Base-by-base conservation (phyloP, 2,888 invertebrate species). In the Drosophila quinaria region DNA sequence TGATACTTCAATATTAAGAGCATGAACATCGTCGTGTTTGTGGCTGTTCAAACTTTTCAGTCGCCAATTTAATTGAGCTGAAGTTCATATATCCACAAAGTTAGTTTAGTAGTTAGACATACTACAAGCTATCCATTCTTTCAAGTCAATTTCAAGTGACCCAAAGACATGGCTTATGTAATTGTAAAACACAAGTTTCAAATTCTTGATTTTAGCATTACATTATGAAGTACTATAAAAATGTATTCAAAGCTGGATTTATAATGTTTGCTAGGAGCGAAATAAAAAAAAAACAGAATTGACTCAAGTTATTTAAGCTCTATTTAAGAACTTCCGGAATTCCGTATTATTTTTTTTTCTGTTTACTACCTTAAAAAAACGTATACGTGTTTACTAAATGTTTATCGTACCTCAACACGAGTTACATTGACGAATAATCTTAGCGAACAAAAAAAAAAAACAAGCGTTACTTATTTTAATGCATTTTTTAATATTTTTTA, bases 1-100 rank as follows among this genome's bases (percentile, higher is more conserved):
- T 55, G 61, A 59, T 69, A 62, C 62, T 80, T 75, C 51, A 56
- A 70, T 80, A 70, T 76, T 70, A 65, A 62, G 51, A 55, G 55
- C 61, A 64, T 60, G 70, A 59, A 62, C 58, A 67, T 78, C 60
- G 25, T 49, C 46, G 41, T 37, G 41, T 51, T 54, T 63, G 74
- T 19, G 80, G 70, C 47, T 47, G n/a, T 55, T 29, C n/a, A 62
- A 80, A 75, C 39, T 80, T 80, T 70, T 19, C 25, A 46, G 49
- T 31, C 47, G 42, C 4, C 61, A 58, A 56, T 58, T 76, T 65
- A 69, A 74, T 64, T 74, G 75, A 58, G 52, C 52, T 13, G 37
- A 47, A 66, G 41, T 46, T 33, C 19, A 25, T 59, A 29, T 59
- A 31, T 60, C 22, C 52, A 22, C 39, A 50, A 55, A 50, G 42